These are phyloP conservation scores for Mus spretus DNA, from an alignment of 2,797 vertebrate genomes.

Conservation along the genomic window DNA sequence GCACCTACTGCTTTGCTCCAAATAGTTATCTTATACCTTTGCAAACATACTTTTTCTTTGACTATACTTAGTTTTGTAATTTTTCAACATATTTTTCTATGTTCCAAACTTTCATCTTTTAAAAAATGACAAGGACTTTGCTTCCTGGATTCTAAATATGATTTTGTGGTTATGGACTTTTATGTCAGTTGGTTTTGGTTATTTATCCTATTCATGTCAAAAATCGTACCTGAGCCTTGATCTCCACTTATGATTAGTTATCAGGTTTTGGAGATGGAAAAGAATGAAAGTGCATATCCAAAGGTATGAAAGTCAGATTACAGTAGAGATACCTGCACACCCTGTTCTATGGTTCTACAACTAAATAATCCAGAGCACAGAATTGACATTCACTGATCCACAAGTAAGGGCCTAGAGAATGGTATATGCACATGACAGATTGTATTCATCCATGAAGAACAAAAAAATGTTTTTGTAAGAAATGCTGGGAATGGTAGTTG, in stretches of 20 bases:
- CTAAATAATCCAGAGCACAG: not conserved
- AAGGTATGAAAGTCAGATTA: not conserved
- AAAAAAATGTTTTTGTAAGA: not conserved
- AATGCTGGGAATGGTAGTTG: not conserved
- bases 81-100: not conserved
- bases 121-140: conserved; percentile 36
- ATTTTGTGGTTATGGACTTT: not conserved
- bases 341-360: not conserved
- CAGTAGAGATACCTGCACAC: not conserved
- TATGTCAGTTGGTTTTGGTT: not conserved
- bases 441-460: not conserved
- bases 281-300: not conserved
- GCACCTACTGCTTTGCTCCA: not conserved
- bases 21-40: not conserved
- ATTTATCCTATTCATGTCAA: conserved; percentile 18
- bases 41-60: not conserved
- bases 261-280: not conserved
- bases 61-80: conserved; percentile 13
- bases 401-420: not conserved
- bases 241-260: not conserved
- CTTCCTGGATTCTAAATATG: not conserved
- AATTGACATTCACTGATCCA: not conserved
- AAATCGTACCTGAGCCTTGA: not conserved
- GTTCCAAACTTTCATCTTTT: conserved; percentile 27
- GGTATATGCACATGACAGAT: too few species aligned